phyloP scores from a whole-genome alignment of 2,888 invertebrate species.

The Eupithecia subfuscata region DNA sequence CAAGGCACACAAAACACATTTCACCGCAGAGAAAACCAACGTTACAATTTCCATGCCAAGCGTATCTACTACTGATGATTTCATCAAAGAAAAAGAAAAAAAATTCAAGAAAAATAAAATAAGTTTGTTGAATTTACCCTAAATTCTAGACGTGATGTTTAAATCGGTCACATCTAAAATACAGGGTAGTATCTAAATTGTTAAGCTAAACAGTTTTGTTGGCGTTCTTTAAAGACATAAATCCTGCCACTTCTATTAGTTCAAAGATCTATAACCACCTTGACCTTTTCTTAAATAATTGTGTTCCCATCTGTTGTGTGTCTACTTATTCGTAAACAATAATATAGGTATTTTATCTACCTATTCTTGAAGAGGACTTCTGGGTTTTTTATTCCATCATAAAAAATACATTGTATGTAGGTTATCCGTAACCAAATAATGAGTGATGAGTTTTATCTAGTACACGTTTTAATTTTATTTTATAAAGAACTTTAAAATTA shows the following conservation, averaged over 20 bases:
- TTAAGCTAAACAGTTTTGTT: too few relatives aligned
- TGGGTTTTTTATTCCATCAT: background rate
- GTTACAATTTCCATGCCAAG: too few relatives aligned
- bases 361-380: conserved; percentile 4
- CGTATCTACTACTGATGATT: too few relatives aligned
- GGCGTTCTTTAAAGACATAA: background rate
- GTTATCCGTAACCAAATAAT: conserved; percentile 4
- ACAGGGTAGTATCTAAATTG: too few relatives aligned
- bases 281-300: conserved; percentile 14
- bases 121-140: too few relatives aligned
- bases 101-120: too few relatives aligned
- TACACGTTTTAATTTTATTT: too few relatives aligned
- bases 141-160: too few relatives aligned
- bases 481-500: too few relatives aligned
- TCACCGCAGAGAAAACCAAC: background rate
- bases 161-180: too few relatives aligned
- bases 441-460: background rate
- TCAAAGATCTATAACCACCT: conserved; percentile 9
- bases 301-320: background rate
- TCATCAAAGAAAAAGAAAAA: too few relatives aligned
- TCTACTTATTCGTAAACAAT: background rate
- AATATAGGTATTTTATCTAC: conserved; percentile 4
- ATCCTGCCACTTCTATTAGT: background rate
- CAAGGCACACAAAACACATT: too few relatives aligned
- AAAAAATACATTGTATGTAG: background rate